A percentile compares a stretch with the other conserved stretches of the same genome.
These are phyloP conservation scores for Botia kubotai DNA, from an alignment of 2,797 vertebrate genomes.

Conservation along the genomic window DNA sequence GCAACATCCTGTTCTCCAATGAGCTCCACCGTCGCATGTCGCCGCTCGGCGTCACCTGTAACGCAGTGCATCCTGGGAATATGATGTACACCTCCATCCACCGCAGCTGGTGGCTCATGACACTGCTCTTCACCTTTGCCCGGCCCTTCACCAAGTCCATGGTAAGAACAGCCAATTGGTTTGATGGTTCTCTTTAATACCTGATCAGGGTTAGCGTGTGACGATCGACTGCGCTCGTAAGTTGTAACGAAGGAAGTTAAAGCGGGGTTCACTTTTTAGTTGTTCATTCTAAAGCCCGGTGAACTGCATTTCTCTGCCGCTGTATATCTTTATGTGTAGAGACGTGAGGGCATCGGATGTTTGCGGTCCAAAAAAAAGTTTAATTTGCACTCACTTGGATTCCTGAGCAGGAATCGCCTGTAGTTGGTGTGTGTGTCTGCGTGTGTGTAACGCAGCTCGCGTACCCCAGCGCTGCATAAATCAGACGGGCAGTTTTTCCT, in stretches of 20 bases:
- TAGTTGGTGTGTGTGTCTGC: conserved; percentile 20
- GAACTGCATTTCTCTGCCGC: too few relatives aligned
- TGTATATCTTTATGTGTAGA: neutral
- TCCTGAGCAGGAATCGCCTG: conserved; percentile 17
- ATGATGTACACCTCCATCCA: conserved; percentile 94
- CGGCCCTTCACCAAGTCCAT: conserved; percentile 97
- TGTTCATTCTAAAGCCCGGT: too few relatives aligned
- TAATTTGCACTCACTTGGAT: conserved; percentile 13
- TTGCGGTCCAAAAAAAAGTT: conserved; percentile 31
- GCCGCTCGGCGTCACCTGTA: conserved; percentile 85
- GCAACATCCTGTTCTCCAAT: conserved; percentile 92
- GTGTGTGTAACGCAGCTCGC: conserved; percentile 33
- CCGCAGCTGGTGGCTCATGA: conserved; percentile 93
- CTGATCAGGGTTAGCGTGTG: neutral
- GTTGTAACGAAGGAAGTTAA: neutral
- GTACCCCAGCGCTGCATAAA: conserved; percentile 49
- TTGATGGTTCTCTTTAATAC: too few relatives aligned
- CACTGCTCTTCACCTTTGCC: conserved; percentile 89
- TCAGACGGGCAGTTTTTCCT: conserved; percentile 49
- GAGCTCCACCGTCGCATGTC: conserved; percentile 93
- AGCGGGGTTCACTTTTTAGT: too few relatives aligned
- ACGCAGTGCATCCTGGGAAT: conserved; percentile 93
- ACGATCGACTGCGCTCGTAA: neutral
- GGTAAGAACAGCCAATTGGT: conserved; percentile 79
- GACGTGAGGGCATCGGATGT: neutral